Evolutionary conservation across 2,888 invertebrate species (phyloP).

Genomic region (Piscicola geometra): DNA sequence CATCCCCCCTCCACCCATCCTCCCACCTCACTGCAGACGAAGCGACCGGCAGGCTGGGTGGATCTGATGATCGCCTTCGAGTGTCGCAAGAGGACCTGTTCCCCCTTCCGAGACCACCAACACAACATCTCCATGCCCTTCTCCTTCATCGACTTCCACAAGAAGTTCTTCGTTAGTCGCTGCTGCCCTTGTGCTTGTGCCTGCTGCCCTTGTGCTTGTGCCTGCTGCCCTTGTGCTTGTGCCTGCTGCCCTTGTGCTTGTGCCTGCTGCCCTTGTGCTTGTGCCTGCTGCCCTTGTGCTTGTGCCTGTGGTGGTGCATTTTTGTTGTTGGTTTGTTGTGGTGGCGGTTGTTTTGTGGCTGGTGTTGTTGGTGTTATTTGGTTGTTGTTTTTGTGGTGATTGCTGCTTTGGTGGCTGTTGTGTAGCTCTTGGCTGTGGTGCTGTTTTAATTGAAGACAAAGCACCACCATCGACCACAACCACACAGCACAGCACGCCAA

Average conservation of each 20-base stretch:
- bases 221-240: no score
- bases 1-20: no score
- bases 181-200: no score
- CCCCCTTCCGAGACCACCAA: slow-evolving; percentile 52
- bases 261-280: no score
- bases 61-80: slow-evolving; percentile 62
- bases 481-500: background rate
- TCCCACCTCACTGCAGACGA: slow-evolving; percentile 40
- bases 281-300: no score
- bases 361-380: background rate
- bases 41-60: slow-evolving; percentile 60
- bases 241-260: no score
- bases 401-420: no score
- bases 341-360: background rate
- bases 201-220: no score
- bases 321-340: background rate
- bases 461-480: background rate
- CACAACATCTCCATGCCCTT: slow-evolving; percentile 54
- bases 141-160: slow-evolving; percentile 60
- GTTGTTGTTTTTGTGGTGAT: no score
- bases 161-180: slow-evolving; percentile 42
- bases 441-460: background rate
- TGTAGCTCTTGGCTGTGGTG: no score
- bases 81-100: slow-evolving; percentile 60
- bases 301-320: background rate